Conservation (phyloP, 2,888 invertebrate species). For the Brachyopa scutellaris region DNA sequence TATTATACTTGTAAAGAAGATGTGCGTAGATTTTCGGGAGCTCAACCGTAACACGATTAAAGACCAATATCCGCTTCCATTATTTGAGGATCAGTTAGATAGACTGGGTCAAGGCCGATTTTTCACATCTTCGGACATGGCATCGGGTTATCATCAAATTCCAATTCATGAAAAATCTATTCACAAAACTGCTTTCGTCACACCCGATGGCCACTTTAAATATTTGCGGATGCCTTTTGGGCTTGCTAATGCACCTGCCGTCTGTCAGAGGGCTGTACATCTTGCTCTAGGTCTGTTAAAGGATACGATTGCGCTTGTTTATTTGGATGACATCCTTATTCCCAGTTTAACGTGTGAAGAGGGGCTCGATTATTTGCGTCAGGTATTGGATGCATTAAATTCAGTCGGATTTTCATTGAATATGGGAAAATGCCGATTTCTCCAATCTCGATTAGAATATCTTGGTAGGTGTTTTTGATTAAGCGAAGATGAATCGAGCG, state of each 20-base stretch:
- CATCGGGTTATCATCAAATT: conserved; percentile 4
- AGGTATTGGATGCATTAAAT: conserved; percentile 3
- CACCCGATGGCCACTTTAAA: too few relatives aligned
- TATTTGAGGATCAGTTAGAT: conserved; percentile 42
- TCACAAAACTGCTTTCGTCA: too few relatives aligned
- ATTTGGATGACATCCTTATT: conserved; percentile 1
- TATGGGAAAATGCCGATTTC: conserved; percentile 10
- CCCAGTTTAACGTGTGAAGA: conserved; percentile 9
- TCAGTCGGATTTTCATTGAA: conserved; percentile 11
- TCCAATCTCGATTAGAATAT: not conserved
- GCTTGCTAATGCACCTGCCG: too few relatives aligned
- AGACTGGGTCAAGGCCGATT: too few relatives aligned
- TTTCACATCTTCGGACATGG: conserved; percentile 18
- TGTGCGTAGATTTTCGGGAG: conserved; percentile 32
- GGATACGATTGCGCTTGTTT: not conserved
- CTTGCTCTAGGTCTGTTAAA: too few relatives aligned
- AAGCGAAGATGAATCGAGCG: too few relatives aligned
- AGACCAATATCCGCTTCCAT: conserved; percentile 35
- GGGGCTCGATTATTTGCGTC: conserved; percentile 5
- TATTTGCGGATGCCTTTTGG: too few relatives aligned
- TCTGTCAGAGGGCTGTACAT: too few relatives aligned
- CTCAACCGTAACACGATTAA: too few relatives aligned
- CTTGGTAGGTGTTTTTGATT: too few relatives aligned
- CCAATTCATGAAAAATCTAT: too few relatives aligned
- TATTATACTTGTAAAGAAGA: too few relatives aligned